These are phyloP conservation scores for Limnothrissa miodon DNA, from an alignment of 2,113 vertebrate species.

Conservation along the genomic window DNA sequence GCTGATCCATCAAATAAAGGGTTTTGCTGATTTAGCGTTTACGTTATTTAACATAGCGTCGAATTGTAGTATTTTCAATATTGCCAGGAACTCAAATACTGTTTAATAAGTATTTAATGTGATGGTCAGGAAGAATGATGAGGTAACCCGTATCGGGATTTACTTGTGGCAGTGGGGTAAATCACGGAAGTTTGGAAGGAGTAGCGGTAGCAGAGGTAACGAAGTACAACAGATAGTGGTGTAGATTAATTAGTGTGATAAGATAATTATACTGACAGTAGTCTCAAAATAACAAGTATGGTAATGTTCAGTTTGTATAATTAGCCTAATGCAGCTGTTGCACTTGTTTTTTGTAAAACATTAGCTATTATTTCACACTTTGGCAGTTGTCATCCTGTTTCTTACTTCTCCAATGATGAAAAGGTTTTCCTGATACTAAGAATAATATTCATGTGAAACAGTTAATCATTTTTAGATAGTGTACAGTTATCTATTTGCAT, in stretches of 20 bases:
- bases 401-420: neutral
- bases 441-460: neutral
- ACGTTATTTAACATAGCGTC: neutral
- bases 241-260: neutral
- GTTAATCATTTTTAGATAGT: neutral
- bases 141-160: neutral
- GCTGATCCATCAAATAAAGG: neutral
- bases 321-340: neutral
- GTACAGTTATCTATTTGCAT: neutral
- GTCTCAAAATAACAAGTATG: neutral
- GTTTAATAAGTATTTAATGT: neutral
- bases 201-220: neutral
- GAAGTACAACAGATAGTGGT: neutral
- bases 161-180: conserved; percentile 9
- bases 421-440: neutral
- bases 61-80: neutral
- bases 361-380: neutral
- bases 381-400: neutral
- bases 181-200: neutral
- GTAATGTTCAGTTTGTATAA: neutral
- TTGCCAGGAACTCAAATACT: neutral
- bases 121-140: neutral
- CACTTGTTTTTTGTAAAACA: neutral
- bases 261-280: neutral
- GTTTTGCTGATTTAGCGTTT: neutral